Conservation (phyloP, 2,888 invertebrate species). For the Endomychus coccineus region DNA sequence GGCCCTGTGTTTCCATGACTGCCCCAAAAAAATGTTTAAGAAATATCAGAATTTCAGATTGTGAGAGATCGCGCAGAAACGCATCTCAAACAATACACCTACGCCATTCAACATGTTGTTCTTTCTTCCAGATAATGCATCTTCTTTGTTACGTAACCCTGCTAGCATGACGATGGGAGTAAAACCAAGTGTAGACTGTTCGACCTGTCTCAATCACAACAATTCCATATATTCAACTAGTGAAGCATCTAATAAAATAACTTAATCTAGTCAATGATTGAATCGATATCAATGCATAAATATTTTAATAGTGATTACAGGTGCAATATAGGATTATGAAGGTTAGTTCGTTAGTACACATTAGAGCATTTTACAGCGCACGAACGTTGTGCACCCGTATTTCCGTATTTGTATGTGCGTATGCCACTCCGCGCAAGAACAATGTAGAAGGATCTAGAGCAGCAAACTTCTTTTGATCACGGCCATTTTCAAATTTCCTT, state of each 20-base stretch:
- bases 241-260: slow-evolving; percentile 26
- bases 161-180: slow-evolving; percentile 28
- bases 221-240: slow-evolving; percentile 20
- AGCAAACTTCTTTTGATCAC: no score
- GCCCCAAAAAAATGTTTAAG: neutral
- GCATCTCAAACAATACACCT: neutral
- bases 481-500: no score
- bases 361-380: no score
- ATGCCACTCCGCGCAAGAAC: no score
- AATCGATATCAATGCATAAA: neutral
- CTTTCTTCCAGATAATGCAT: slow-evolving; percentile 28
- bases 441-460: no score
- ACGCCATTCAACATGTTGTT: neutral
- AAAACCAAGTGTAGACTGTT: slow-evolving; percentile 32
- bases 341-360: no score
- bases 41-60: neutral
- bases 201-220: slow-evolving; percentile 30
- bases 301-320: neutral
- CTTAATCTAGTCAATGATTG: slow-evolving; percentile 6
- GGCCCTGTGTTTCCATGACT: neutral
- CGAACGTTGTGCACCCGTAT: no score
- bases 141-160: slow-evolving; percentile 25
- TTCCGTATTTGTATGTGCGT: no score
- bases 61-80: neutral
- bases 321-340: slow-evolving; percentile 15